Base-by-base conservation (phyloP, 2,113 vertebrate species). In the Nothoprocta perdicaria region DNA sequence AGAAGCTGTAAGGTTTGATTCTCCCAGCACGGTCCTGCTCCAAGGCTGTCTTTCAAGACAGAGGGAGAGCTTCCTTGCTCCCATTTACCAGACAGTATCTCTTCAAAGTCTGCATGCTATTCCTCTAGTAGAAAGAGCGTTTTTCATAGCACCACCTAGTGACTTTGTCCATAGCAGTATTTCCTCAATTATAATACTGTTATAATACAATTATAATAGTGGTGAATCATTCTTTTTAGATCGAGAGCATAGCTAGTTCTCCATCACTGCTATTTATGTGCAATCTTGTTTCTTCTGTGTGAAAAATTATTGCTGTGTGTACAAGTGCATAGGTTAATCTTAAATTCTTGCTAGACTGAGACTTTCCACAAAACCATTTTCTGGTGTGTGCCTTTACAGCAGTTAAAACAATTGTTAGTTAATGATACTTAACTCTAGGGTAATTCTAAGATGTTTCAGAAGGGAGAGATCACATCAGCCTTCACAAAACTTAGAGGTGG, bases 81-180 rank as follows among this genome's bases (percentile, higher is more conserved):
- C 60, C 26, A n/a, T 61, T 68, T 84, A 62, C 19, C 73, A 40
- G 16, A 55, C 14, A n/a, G 8, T 31, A 26, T 67, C 6, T 61
- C 31, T 81, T 80, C 41, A 89, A 89, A 89, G 5, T 38, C 24
- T 9, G 26, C 11, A 43, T 19, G 31, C 40, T 13, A 45, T 61
- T 86, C 76, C 67, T 82, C 12, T 18, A 58, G 23, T 73, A 73
- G 92, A 84, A 86, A 41, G 21, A 73, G 8, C 2, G 9, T 86
- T 95, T 95, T 92, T 79, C 88, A 84, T 31, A 93, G 78, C 53
- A 94, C 71, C 75, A 86, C 45, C 80, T 90, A 78, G 26, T 92
- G 78, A 90, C 62, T 90, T 67, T 48, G 4, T n/a, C 31, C 22
- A 2, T 67, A 38, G 38, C 31, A 61, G 15, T 73, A 53, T 46